Evolutionary conservation across 2,888 invertebrate genomes (phyloP), one percentile per base, ranked within the genome.

Genomic region (Ichneumoninae sp.): DNA sequence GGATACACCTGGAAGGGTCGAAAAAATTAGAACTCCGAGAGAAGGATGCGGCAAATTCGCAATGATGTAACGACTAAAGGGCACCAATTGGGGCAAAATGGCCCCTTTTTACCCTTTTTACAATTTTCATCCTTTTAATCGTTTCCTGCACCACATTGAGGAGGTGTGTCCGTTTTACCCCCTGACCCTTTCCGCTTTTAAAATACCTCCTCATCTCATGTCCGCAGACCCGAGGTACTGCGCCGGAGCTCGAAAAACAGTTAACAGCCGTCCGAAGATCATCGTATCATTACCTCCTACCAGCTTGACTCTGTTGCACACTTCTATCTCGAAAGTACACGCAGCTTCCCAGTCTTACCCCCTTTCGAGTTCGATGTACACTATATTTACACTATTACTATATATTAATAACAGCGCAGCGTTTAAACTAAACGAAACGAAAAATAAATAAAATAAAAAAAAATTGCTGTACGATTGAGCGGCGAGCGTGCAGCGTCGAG

Each of bases 401-500:
- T 60, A 62, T 60, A 78, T 69, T 70, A 50, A 26, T 52, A 16
- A 62, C 62, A 50, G 68, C 69, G 60, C 30, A 22, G 57, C 47
- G 26, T 36, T 33, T 16, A 13, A 72, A 26, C 22, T 60, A 30
- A 60, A 44, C 2, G 57, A 36, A 52, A 54, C 19, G 4, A 40
- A 36, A 40, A 22, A 57, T 16, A 33, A 8, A 16, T 40, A 6
- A 40, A 57, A 26, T 10, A 10, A 22, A 47, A 19, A 52, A 60
- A 65, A 54, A 36, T 33, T 16, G 33, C 60, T 26, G 68, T 54
- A 52, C 70, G 70, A 79, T 79, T 79, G 78, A 80, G 80, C 74
- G 80, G 74, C 74, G 80, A 80, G 74, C 80, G 80, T 75, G 80
- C 66, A 47, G 57, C 74, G 68, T 80, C 80, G 74, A 74, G 80